Evolutionary conservation across 2,113 vertebrate species (phyloP), one percentile per base, ranked within the genome.

Genomic region (Gavialis gangeticus): DNA sequence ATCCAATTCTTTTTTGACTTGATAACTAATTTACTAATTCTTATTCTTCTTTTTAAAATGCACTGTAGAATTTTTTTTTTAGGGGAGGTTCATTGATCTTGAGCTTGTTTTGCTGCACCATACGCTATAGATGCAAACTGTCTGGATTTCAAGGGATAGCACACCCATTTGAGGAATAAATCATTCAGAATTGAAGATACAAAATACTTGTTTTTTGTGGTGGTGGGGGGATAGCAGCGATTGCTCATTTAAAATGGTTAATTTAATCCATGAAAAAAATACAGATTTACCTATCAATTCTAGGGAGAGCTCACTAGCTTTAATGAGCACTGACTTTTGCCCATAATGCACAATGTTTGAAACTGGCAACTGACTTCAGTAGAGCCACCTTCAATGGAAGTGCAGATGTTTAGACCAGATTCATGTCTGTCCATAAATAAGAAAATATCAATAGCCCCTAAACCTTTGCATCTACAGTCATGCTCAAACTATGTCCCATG

Each of bases 281-380:
- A n/a, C 17, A 79, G 58, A 79, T 80, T 54, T 71, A 63, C 37
- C 83, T 22, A 28, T 22, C 30, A 76, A 93, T 85, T 30, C 77
- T 71, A 54, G 27, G 5, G 34, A 13, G 46, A 73, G 46, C 37
- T 22, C 69, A 46, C 15, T 73, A 22, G 46, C 21, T 54, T 56
- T 6, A 62, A 5, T 59, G 30, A 30, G 3, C 25, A 12, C n/a
- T 85, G 62, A 24, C 46, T 88, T 88, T 79, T 62, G 75, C 28
- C 56, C 22, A 25, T 22, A 0, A 0, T 8, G 37, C 0, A 1
- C 13, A 62, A 10, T 19, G 27, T 59, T 86, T 80, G 85, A 92
- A 91, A 60, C 27, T 77, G 55, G 21, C 55, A 77, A 82, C 10
- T 77, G 82, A 75, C 84, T 93, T 76, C 54, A 10, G 25, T 84